Conservation (phyloP, 2,113 vertebrate species). For the Menura novaehollandiae region DNA sequence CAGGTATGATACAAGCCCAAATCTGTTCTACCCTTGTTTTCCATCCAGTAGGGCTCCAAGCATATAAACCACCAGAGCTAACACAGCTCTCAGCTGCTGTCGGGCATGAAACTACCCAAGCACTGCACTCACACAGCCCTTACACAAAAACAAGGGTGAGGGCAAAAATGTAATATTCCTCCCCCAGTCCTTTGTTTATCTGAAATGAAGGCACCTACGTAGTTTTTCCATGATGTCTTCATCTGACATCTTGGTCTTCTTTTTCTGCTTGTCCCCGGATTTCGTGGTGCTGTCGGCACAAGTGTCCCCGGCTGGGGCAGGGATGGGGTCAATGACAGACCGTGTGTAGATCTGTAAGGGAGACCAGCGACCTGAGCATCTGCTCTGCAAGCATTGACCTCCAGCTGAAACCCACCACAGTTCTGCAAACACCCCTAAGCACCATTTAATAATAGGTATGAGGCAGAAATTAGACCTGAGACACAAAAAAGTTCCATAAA, state of each 20-base stretch:
- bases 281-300: slow-evolving; percentile 81
- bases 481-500: neutral
- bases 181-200: neutral
- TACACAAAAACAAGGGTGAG: neutral
- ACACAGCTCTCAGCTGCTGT: neutral
- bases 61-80: neutral
- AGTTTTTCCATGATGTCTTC: slow-evolving; percentile 99
- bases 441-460: neutral
- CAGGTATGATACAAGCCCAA: neutral
- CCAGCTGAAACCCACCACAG: neutral
- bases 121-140: neutral
- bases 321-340: slow-evolving; percentile 93
- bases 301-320: slow-evolving; percentile 77
- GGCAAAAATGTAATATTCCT: neutral
- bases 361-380: neutral
- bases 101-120: neutral
- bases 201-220: slow-evolving; percentile 74
- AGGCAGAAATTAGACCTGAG: neutral
- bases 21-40: neutral
- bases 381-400: neutral
- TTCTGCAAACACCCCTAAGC: neutral
- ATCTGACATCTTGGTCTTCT: slow-evolving; percentile 97
- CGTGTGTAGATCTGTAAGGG: slow-evolving; percentile 86
- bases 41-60: neutral
- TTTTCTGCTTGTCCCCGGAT: slow-evolving; percentile 87